A percentile compares a stretch with the other conserved stretches of the same genome.
Conservation (phyloP, 2,888 invertebrate species). For the Girardia tigrina region DNA sequence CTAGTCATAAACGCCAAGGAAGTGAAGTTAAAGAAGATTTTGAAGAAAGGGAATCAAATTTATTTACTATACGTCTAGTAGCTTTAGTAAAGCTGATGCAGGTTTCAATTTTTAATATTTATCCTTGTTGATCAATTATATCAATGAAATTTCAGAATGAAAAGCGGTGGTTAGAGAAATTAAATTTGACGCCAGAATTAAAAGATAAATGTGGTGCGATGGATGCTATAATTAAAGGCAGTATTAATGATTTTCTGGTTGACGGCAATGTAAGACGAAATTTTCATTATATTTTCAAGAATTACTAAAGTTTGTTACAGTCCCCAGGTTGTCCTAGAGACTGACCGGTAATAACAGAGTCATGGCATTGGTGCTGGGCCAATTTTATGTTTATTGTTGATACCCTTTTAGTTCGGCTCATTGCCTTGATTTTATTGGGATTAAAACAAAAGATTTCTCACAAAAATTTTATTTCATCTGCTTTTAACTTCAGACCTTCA, state of each 20-base stretch:
- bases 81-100: slow-evolving; percentile 30
- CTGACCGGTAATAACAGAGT: too few species aligned
- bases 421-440: too few species aligned
- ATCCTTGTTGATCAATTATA: too few species aligned
- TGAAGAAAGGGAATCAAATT: slow-evolving; percentile 27
- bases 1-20: slow-evolving; percentile 31
- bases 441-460: too few species aligned
- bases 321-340: too few species aligned
- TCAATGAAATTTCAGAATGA: slow-evolving; percentile 31
- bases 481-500: too few species aligned
- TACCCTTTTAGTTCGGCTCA: too few species aligned
- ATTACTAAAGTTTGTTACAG: too few species aligned
- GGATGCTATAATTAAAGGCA: slow-evolving; percentile 30
- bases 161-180: slow-evolving; percentile 17
- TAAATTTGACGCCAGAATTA: neutral
- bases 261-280: slow-evolving; percentile 29
- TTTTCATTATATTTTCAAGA: too few species aligned
- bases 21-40: slow-evolving; percentile 26
- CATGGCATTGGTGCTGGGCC: too few species aligned
- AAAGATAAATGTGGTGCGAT: slow-evolving; percentile 21
- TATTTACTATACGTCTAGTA: slow-evolving; percentile 13
- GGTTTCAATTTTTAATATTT: neutral
- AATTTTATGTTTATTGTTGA: too few species aligned
- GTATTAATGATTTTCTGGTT: slow-evolving; percentile 31
- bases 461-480: too few species aligned